Evolutionary conservation across 2,113 vertebrate species (phyloP).

Genomic region (Labeo catla): DNA sequence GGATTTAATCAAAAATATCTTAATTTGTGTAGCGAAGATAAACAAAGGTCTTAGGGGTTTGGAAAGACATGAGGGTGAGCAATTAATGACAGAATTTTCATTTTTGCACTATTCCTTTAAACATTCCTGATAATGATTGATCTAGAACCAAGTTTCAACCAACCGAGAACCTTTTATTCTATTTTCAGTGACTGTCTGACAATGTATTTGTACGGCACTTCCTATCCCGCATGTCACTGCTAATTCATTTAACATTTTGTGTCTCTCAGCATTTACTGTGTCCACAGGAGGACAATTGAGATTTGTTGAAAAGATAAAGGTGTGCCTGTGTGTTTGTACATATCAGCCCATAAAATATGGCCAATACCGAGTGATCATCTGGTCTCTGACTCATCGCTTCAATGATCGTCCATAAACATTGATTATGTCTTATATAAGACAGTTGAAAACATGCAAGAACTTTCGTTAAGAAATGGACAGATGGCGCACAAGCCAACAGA

Average conservation of each 20-base stretch:
- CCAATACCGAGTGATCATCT: conserved; percentile 5
- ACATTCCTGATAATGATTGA: too few species aligned
- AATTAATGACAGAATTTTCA: too few species aligned
- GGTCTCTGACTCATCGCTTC: neutral
- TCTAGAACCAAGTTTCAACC: too few species aligned
- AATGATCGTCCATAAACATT: conserved; percentile 61
- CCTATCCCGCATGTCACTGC: neutral
- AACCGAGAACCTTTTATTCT: neutral
- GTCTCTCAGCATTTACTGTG: neutral
- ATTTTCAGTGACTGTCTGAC: neutral
- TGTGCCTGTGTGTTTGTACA: neutral
- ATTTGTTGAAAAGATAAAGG: neutral
- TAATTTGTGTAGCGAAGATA: too few species aligned
- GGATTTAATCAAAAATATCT: too few species aligned
- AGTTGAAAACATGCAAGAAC: conserved; percentile 59
- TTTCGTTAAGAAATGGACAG: conserved; percentile 71
- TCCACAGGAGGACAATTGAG: neutral
- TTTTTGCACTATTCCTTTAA: too few species aligned
- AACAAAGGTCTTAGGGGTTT: too few species aligned
- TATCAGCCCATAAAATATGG: neutral
- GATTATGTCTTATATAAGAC: conserved; percentile 62
- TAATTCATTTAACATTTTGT: neutral
- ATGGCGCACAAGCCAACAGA: conserved; percentile 65
- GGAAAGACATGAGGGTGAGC: too few species aligned
- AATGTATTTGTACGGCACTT: neutral